Percentiles rank a stretch among this genome's conserved stretches.
Evolutionary conservation across 2,113 vertebrate genomes (phyloP).

Genomic region (Machaerirhynchus nigripectus): DNA sequence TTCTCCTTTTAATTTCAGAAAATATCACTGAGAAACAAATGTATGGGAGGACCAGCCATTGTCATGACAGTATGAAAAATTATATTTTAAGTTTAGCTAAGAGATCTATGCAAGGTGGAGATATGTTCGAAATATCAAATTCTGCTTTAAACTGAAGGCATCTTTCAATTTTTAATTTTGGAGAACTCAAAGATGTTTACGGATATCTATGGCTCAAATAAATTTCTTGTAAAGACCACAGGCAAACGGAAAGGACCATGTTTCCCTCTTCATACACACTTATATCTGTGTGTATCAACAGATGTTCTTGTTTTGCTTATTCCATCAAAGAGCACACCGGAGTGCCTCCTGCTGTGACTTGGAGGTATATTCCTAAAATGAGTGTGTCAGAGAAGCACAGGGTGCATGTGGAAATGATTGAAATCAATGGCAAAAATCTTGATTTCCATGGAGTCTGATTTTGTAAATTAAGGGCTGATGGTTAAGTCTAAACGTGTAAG

Average conservation of each 20-base stretch:
- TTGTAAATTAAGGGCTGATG: neutral
- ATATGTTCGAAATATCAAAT: neutral
- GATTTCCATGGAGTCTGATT: neutral
- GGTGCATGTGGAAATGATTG: neutral
- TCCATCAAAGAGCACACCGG: neutral
- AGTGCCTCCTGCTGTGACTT: neutral
- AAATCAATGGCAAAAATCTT: neutral
- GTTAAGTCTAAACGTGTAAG: neutral
- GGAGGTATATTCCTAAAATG: neutral
- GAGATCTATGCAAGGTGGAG: neutral
- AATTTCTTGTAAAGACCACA: neutral
- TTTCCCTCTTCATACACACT: neutral
- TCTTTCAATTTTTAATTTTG: neutral
- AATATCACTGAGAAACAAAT: neutral
- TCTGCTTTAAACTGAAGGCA: neutral
- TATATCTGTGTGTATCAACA: rapidly evolving
- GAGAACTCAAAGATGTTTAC: neutral
- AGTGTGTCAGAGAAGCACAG: neutral
- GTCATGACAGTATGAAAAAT: neutral
- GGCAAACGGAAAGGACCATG: neutral
- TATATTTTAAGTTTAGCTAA: neutral
- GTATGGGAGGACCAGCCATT: neutral
- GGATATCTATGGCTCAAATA: neutral
- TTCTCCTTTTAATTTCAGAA: neutral
- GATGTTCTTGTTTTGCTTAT: neutral